phyloP scores from a whole-genome alignment of 2,888 invertebrate genomes.

The Tridacna gigas region DNA sequence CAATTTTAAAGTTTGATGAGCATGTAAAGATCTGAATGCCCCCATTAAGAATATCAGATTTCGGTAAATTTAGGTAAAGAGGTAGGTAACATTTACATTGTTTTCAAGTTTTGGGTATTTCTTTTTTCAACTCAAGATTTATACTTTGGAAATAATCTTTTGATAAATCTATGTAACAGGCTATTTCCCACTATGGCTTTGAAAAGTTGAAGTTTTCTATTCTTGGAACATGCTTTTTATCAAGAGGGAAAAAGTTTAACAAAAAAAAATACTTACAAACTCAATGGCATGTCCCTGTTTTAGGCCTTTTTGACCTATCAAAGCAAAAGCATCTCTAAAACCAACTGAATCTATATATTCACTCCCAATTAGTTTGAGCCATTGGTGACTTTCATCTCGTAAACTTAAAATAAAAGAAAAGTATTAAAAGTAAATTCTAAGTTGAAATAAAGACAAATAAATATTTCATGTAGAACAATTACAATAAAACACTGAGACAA shows the following conservation, averaged over 20 bases:
- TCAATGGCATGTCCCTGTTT: conserved; percentile 82
- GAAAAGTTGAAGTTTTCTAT: too few relatives aligned
- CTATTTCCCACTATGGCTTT: too few relatives aligned
- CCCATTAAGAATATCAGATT: too few relatives aligned
- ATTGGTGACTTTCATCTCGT: conserved; percentile 77
- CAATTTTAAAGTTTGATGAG: too few relatives aligned
- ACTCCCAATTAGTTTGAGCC: conserved; percentile 82
- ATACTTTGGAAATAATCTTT: too few relatives aligned
- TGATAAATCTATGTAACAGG: too few relatives aligned
- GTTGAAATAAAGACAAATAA: background rate
- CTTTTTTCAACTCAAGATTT: too few relatives aligned
- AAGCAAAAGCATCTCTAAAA: conserved; percentile 82
- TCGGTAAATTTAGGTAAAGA: too few relatives aligned
- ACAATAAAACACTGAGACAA: background rate
- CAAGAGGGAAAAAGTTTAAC: background rate
- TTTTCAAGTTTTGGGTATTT: too few relatives aligned
- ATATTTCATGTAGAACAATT: background rate
- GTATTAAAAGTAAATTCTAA: background rate
- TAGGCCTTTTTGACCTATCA: conserved; percentile 84
- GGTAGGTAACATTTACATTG: too few relatives aligned
- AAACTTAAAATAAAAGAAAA: conserved; percentile 68
- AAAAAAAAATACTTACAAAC: conserved; percentile 65
- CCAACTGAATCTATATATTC: conserved; percentile 74
- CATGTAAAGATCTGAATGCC: too few relatives aligned
- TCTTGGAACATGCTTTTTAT: too few relatives aligned